phyloP scores from a whole-genome alignment of 2,888 invertebrate species.

The Mythimna vitellina region DNA sequence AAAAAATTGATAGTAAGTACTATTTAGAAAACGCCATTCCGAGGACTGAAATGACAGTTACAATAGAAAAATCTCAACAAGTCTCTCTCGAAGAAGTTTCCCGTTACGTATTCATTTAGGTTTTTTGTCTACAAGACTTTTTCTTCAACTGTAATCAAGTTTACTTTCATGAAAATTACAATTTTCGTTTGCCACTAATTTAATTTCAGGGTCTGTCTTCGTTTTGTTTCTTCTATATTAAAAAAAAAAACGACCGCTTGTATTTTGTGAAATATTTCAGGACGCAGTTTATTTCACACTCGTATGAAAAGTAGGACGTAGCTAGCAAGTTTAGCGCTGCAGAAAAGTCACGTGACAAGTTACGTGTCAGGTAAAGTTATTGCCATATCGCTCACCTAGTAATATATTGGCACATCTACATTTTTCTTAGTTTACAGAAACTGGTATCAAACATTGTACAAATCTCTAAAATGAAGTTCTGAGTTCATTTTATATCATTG shows the following conservation, averaged over 20 bases:
- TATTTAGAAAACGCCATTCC: neutral
- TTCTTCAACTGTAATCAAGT: slow-evolving; percentile 44
- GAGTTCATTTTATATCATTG: too few relatives aligned
- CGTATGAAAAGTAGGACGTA: neutral
- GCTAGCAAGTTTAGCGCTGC: neutral
- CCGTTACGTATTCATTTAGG: slow-evolving; percentile 32
- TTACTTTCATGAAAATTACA: slow-evolving; percentile 47
- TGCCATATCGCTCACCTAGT: too few relatives aligned
- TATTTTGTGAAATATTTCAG: neutral
- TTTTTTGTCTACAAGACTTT: slow-evolving; percentile 43
- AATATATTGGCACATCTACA: too few relatives aligned
- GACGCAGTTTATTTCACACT: neutral
- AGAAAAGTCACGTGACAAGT: too few relatives aligned
- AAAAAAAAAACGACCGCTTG: slow-evolving; percentile 10
- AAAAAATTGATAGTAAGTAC: too few relatives aligned
- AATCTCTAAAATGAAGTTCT: too few relatives aligned
- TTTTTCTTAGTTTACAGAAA: too few relatives aligned
- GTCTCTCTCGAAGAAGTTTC: slow-evolving; percentile 20
- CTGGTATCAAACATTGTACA: too few relatives aligned
- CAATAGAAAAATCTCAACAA: slow-evolving; percentile 63
- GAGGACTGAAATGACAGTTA: slow-evolving; percentile 31
- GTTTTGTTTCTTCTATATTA: slow-evolving; percentile 15
- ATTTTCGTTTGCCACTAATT: slow-evolving; percentile 43
- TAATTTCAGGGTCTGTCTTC: slow-evolving; percentile 7
- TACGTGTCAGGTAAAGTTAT: too few relatives aligned